Conservation (phyloP, 2,113 vertebrate genomes). For the Leucopternis melanops region DNA sequence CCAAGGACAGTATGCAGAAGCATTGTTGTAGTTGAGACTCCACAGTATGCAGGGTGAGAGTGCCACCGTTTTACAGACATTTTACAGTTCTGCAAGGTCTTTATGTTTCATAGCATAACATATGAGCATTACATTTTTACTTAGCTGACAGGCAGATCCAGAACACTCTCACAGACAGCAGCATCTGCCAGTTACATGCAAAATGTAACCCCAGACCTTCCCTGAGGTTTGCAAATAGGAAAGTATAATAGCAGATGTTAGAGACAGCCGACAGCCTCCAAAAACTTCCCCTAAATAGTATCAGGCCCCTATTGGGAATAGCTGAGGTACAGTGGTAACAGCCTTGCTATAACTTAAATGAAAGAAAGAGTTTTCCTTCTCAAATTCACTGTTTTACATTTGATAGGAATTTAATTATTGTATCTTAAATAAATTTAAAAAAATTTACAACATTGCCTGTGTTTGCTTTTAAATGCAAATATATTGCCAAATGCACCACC, state of each 20-base stretch:
- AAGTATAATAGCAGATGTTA: neutral
- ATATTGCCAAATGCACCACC: neutral
- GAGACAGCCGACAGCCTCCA: neutral
- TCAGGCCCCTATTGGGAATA: neutral
- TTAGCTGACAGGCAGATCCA: neutral
- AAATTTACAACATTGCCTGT: neutral
- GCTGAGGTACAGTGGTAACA: neutral
- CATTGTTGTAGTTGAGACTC: rapidly evolving
- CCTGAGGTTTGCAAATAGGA: neutral
- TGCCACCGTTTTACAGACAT: neutral
- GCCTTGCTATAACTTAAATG: neutral
- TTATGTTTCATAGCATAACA: neutral
- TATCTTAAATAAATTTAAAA: neutral
- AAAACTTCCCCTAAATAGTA: neutral
- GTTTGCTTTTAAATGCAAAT: neutral
- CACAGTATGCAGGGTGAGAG: neutral
- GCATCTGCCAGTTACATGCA: neutral
- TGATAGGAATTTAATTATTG: neutral
- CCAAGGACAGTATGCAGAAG: neutral
- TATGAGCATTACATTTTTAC: rapidly evolving
- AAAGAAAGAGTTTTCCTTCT: neutral
- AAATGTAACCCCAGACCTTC: neutral
- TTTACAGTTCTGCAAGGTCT: neutral
- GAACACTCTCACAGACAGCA: neutral
- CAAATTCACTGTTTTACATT: neutral